Conservation (phyloP, 2,888 invertebrate genomes). For the Atrina japonica region DNA sequence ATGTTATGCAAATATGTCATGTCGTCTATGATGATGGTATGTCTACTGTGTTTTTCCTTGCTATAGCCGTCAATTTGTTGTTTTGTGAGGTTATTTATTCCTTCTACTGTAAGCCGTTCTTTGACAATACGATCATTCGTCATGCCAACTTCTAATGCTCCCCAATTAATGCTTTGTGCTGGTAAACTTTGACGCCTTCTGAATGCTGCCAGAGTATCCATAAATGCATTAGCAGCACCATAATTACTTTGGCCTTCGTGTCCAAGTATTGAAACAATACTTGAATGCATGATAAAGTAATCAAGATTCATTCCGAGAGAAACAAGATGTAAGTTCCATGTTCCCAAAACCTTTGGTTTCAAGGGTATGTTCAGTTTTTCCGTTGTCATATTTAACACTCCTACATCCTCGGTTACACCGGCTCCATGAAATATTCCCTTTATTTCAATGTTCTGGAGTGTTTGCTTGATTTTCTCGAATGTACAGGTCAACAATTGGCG, state of each 20-base stretch:
- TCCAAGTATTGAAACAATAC: constrained; percentile 58
- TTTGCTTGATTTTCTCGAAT: constrained; percentile 35
- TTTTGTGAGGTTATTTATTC: not conserved
- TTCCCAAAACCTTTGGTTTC: constrained; percentile 54
- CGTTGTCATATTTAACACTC: constrained; percentile 45
- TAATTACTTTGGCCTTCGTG: constrained; percentile 65
- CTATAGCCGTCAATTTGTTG: too few species aligned
- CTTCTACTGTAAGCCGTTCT: constrained; percentile 10
- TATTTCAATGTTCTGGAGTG: constrained; percentile 32
- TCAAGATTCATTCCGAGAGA: constrained; percentile 51
- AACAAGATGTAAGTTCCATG: constrained; percentile 62
- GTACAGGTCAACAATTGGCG: constrained; percentile 40
- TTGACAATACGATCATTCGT: constrained; percentile 24
- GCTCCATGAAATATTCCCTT: constrained; percentile 63
- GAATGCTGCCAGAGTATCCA: constrained; percentile 58
- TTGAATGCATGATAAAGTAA: constrained; percentile 67
- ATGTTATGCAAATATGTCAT: not conserved
- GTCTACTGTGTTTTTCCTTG: not conserved
- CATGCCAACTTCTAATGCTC: constrained; percentile 61
- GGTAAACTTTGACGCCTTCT: constrained; percentile 48
- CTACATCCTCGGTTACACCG: constrained; percentile 49
- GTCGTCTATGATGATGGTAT: constrained; percentile 1
- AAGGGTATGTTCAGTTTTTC: constrained; percentile 39
- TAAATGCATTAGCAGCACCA: constrained; percentile 63
- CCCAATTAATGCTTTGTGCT: constrained; percentile 67